Evolutionary conservation across 2,797 vertebrate species (phyloP).

Genomic region (Lacerta viridis): DNA sequence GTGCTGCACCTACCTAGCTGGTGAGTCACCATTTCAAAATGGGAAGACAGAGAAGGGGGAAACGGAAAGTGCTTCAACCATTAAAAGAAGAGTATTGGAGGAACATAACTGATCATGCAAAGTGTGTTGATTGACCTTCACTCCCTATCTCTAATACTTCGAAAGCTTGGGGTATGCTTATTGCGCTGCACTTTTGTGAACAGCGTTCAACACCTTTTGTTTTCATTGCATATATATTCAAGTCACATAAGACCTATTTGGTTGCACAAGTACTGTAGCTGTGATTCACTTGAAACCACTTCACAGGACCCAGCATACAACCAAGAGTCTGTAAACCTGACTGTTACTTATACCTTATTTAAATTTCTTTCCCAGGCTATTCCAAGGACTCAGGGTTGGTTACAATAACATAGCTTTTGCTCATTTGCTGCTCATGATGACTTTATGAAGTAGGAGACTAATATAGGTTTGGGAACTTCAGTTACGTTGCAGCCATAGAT

Average conservation of each 20-base stretch:
- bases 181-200: background rate
- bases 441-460: background rate
- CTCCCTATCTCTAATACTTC: background rate
- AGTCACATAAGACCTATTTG: background rate
- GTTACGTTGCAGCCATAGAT: background rate
- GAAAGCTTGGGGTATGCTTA: background rate
- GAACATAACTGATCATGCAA: background rate
- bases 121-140: background rate
- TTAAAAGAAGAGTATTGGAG: background rate
- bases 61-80: background rate
- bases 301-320: constrained; percentile 43
- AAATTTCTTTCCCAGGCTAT: background rate
- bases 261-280: background rate
- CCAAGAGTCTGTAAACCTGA: constrained; percentile 52
- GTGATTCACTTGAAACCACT: constrained; percentile 8
- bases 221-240: constrained; percentile 27
- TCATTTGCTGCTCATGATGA: background rate
- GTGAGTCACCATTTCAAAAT: constrained; percentile 18
- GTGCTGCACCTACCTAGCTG: constrained; percentile 20
- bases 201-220: background rate
- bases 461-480: background rate
- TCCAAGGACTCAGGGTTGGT: background rate
- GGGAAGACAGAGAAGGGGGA: background rate
- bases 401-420: background rate
- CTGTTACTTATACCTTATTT: background rate